These are phyloP conservation scores for Psophia crepitans DNA, from an alignment of 2,113 vertebrate genomes.

Conservation along the genomic window DNA sequence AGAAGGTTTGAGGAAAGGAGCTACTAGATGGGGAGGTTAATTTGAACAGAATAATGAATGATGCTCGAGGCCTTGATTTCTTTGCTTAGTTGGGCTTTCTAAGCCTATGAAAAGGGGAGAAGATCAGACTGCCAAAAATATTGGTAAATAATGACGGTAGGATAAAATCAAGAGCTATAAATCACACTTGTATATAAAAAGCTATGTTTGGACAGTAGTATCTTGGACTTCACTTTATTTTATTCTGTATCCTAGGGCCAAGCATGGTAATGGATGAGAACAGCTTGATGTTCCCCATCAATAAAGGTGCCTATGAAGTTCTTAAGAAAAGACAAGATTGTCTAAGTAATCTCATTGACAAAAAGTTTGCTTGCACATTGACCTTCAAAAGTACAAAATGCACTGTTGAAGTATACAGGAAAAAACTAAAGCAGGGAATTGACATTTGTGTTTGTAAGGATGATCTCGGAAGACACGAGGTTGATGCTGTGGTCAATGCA, in stretches of 20 bases:
- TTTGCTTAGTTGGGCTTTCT: background rate
- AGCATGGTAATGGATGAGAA: background rate
- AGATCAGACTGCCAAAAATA: background rate
- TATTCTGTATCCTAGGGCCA: constrained; percentile 44
- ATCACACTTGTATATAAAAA: background rate
- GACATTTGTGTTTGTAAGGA: constrained; percentile 82
- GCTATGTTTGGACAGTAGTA: background rate
- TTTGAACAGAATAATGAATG: background rate
- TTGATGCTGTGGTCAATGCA: constrained; percentile 85
- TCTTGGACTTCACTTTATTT: background rate
- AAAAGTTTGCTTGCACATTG: constrained; percentile 76
- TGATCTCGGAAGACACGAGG: constrained; percentile 79
- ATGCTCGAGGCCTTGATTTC: background rate
- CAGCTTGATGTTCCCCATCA: constrained; percentile 40
- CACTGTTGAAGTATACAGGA: constrained; percentile 58
- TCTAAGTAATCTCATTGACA: constrained; percentile 53
- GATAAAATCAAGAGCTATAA: background rate
- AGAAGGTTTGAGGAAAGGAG: background rate
- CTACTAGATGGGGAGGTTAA: background rate
- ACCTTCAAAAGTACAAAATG: background rate
- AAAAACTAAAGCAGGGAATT: background rate
- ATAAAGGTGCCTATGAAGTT: background rate
- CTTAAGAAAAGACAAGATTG: constrained; percentile 58
- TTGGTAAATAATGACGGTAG: background rate
- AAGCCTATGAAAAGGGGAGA: background rate